These are phyloP conservation scores for Metallyticus violacea DNA, from an alignment of 2,888 invertebrate genomes.

Conservation along the genomic window DNA sequence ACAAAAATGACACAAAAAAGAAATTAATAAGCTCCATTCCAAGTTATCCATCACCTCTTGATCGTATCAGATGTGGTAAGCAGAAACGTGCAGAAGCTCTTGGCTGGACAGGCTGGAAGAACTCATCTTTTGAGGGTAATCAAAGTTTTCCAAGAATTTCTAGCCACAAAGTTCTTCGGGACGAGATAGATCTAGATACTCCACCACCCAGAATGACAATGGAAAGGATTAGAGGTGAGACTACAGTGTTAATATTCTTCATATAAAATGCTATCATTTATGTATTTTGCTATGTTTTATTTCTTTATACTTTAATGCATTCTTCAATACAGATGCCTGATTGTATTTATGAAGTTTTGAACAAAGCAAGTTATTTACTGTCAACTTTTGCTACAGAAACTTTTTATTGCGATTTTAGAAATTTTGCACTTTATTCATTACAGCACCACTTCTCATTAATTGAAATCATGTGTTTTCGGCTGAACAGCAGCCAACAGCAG, in stretches of 20 bases:
- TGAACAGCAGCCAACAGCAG: too few relatives aligned
- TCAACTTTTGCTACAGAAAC: too few relatives aligned
- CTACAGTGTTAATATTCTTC: neutral
- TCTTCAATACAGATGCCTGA: too few relatives aligned
- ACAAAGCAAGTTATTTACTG: too few relatives aligned
- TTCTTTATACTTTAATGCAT: too few relatives aligned
- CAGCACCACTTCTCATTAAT: too few relatives aligned
- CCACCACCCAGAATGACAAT: constrained; percentile 45
- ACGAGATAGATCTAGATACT: constrained; percentile 51
- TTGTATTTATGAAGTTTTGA: too few relatives aligned
- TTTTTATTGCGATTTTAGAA: too few relatives aligned
- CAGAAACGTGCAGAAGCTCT: constrained; percentile 24
- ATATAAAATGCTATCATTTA: neutral
- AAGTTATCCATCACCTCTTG: constrained; percentile 23
- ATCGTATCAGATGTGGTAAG: constrained; percentile 24
- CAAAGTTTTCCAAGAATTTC: constrained; percentile 57
- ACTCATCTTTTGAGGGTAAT: constrained; percentile 57
- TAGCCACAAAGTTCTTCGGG: constrained; percentile 39
- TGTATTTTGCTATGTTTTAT: neutral
- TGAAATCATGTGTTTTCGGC: too few relatives aligned
- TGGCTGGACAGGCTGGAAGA: constrained; percentile 29
- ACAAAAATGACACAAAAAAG: neutral
- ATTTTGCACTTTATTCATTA: too few relatives aligned
- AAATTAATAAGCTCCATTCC: constrained; percentile 1
- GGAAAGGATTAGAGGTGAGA: constrained; percentile 54